Percentiles rank a stretch among this genome's conserved stretches.
These are phyloP conservation scores for Ostrea edulis DNA, from an alignment of 1,140 invertebrate species.

Conservation along the genomic window DNA sequence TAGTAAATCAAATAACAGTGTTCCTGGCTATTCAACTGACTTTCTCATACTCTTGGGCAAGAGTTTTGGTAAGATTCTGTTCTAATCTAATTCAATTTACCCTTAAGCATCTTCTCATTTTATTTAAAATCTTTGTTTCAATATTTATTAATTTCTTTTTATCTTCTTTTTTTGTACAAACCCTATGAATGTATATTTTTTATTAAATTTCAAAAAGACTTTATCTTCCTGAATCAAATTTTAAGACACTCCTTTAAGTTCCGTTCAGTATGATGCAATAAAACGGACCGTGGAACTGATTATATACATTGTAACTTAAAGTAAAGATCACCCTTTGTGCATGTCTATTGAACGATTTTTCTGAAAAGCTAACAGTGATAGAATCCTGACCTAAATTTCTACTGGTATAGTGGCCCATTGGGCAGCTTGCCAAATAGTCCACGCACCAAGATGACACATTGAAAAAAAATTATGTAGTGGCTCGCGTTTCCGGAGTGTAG, in stretches of 20 bases:
- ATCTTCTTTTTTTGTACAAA: too few relatives aligned
- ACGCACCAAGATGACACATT: conserved; percentile 29
- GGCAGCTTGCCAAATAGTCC: conserved; percentile 29
- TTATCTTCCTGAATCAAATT: background rate
- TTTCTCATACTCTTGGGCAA: background rate
- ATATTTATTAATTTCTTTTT: too few relatives aligned
- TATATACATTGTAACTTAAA: background rate
- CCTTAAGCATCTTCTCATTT: background rate
- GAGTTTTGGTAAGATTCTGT: background rate
- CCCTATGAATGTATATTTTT: background rate
- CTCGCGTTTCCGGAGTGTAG: background rate
- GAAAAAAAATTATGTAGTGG: background rate
- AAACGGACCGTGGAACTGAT: background rate
- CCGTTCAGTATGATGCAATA: conserved; percentile 6
- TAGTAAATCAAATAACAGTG: conserved; percentile 2
- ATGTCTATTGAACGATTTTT: background rate
- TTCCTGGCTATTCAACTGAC: conserved; percentile 7
- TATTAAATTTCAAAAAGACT: background rate
- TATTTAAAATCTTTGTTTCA: background rate
- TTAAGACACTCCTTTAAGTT: background rate
- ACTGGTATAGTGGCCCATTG: conserved; percentile 22
- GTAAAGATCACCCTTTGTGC: background rate
- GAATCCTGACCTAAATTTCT: background rate
- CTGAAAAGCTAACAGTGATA: background rate
- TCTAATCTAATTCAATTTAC: background rate